Evolutionary conservation across 2,113 vertebrate genomes (phyloP), one percentile per base, ranked within the genome.

Genomic region (Zosterops hypoxanthus): DNA sequence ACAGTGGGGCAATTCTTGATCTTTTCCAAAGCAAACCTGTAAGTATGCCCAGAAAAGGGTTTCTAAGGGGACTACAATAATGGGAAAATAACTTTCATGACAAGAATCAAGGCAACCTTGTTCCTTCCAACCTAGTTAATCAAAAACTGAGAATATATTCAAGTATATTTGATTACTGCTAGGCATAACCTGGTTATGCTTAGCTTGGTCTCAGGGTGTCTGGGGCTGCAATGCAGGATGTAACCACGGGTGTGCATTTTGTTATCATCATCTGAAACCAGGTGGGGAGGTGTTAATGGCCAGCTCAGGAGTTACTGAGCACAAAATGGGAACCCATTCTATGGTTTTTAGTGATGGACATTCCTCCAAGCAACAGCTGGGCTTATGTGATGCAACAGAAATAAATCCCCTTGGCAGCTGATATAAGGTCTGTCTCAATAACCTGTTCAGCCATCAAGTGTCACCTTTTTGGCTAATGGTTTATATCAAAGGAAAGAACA

Each of bases 391-490:
- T 69, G 36, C 33, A 85, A 50, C 44, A 84, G 29, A 73, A 90
- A 83, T 26, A 71, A 6, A 78, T 52, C 56, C 52, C 25, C 26
- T 82, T 18, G 63, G 44, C 5, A 23, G 75, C 29, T 78, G 68
- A 68, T 26, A 26, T 0, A 31, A 73, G 61, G 87, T 82, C 71
- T 92, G 85, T 81, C 60, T 94, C 17, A 47, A 69, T 46, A 91
- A 86, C 70, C 93, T 80, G 70, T 39, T 83, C 66, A 52, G 83
- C 53, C 75, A 82, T 31, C 80, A 69, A 59, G 87, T 81, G 92
- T 91, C 90, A 92, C 86, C 91, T 92, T 76, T 82, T n/a, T 81
- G 90, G 79, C 71, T 95, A 96, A 96, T 76, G 78, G 88, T 49
- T 91, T 88, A 90, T 57, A 93, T 66, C 55, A 3, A 77, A 82